Conservation (phyloP, 2,797 vertebrate species). For the Erpetoichthys calabaricus region DNA sequence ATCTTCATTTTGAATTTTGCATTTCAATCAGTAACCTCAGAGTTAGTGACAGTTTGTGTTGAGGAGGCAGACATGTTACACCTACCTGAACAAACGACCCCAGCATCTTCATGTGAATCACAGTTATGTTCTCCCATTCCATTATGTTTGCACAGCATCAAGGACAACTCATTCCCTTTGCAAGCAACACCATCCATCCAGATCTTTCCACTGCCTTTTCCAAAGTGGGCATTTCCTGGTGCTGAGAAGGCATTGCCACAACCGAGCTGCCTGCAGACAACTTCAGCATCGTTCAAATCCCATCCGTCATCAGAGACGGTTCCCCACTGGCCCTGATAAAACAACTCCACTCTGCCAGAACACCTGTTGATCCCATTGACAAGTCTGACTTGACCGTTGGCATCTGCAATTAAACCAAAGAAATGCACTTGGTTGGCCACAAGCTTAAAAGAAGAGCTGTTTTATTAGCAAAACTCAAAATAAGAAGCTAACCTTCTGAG, state of each 20-base stretch:
- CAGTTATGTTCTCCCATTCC: background rate
- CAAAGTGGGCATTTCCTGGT: background rate
- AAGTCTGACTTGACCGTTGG: too few relatives aligned
- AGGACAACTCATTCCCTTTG: background rate
- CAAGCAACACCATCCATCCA: conserved; percentile 3
- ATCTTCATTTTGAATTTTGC: too few relatives aligned
- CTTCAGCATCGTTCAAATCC: background rate
- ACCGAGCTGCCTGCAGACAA: background rate
- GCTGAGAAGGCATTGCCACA: background rate
- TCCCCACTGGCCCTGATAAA: background rate
- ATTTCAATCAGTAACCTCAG: too few relatives aligned
- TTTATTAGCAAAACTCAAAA: too few relatives aligned
- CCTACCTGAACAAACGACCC: background rate
- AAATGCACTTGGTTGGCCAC: too few relatives aligned
- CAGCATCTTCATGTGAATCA: background rate
- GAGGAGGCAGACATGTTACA: too few relatives aligned
- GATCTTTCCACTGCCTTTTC: background rate
- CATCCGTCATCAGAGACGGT: conserved; percentile 2
- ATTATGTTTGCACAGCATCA: background rate
- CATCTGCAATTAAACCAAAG: too few relatives aligned
- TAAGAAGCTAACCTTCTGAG: too few relatives aligned
- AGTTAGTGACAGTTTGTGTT: too few relatives aligned
- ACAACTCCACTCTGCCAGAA: conserved; percentile 3
- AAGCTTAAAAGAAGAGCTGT: too few relatives aligned
- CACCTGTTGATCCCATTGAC: background rate